Base-by-base conservation (phyloP, 2,888 invertebrate species). In the Cyclophora albipunctata region DNA sequence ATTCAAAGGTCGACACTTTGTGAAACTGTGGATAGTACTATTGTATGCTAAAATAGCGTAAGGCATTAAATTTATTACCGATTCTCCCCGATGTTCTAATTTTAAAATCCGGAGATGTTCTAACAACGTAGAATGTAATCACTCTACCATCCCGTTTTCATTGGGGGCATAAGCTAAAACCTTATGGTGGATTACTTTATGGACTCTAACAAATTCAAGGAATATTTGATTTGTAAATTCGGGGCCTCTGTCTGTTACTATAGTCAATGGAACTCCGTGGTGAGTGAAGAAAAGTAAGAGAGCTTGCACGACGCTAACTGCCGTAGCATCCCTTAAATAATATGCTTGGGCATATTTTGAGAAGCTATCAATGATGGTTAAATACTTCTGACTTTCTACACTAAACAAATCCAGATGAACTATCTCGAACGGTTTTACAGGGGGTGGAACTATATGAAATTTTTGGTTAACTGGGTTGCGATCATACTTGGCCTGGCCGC, bases 1-100 rank as follows among this genome's bases (percentile, higher is more conserved):
- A 2, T 69, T 64, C 5, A 54, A 42, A 3, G 66, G 66, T 49
- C 58, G 50, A 48, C 63, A 60, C 41, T 58, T 57, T 0, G 59
- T 60, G 3, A 63, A 58, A 45, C 58, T 60, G 42, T 64, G 62
- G 0, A 63, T n/a, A n/a, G 7, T 7, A 7, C 41, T 4, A 3
- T 41, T 41, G 20, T 40, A 40, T 7, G 46, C 46, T 40, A 40
- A 34, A 7, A 46, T 40, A 5, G 46, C 46, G 33, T 55, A 55
- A 2, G 49, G 52, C 40, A 52, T 49, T 1, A 52, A 37, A 40
- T 53, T 50, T 5, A 46, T 5, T 3, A 46, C 37, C 0, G 53
- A 40, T 40, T 56, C 56, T 4, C n/a, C 34, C 40, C 46, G 45
- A 1, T 47, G n/a, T 20, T 52, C 4, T 3, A 54, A 33, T 47